Base-by-base conservation (phyloP, 2,113 vertebrate genomes). In the Scomber japonicus region DNA sequence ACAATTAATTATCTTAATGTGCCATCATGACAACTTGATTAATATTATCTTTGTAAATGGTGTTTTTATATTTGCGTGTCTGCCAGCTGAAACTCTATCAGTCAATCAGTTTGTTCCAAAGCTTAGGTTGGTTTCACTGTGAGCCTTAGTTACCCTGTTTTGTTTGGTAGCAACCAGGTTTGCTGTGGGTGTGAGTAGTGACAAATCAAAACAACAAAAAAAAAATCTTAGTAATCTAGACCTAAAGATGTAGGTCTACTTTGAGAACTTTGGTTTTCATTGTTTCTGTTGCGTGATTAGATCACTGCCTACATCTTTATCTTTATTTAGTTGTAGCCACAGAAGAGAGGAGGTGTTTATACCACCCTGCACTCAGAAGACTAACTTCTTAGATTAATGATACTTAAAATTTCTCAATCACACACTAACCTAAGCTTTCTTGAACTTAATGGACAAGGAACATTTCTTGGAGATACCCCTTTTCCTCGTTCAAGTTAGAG, bases 81-180 rank as follows among this genome's bases (percentile, higher is more conserved):
- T 27, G 24, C 27, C 15, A 14, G 49, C 5, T n/a, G 13, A 70
- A 44, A 21, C 51, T 67, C 6, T 63, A 31, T 74, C 57, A 31
- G 7, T 40, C 1, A 5, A n/a, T 71, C 59, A 60, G 61, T 70
- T 50, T 57, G 68, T 63, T 56, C 0, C 44, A 45, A 2, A 63
- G 59, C 11, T 21, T 75, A 1, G 27, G 71, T n/a, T 14, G 59
- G 45, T 48, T 73, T 77, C 55, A 24, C 48, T 60, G 11, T 59
- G 62, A 73, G 60, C 78, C 75, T 60, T 93, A 7, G 82, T 91
- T 89, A 91, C 83, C 57, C 1, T 7, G 45, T 49, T 78, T 54
- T 94, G 93, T 94, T 95, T 92, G 35, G 61, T 94, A 88, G 93
- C 92, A 94, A 94, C 94, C 85, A 61, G 66, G 16, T 31, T 9